These are phyloP conservation scores for Drosophila emarginata DNA, from an alignment of 2,888 invertebrate genomes.

Conservation along the genomic window DNA sequence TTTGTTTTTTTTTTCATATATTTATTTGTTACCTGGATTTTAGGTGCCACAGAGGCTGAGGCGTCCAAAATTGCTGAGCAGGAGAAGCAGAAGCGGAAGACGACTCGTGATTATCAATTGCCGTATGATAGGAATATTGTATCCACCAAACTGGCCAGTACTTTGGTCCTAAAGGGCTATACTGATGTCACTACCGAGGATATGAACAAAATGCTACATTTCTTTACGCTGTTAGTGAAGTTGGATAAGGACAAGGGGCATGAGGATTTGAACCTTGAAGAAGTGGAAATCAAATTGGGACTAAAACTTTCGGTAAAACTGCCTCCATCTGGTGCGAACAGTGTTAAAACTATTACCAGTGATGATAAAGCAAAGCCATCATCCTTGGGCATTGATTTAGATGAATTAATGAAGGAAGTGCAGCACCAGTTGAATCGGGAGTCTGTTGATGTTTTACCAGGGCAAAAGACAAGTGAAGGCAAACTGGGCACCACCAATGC, in stretches of 20 bases:
- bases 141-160: constrained; percentile 91
- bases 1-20: neutral
- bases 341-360: too few relatives aligned
- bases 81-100: constrained; percentile 1
- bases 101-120: constrained; percentile 27
- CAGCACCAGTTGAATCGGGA: constrained; percentile 66
- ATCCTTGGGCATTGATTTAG: constrained; percentile 52
- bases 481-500: neutral
- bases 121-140: constrained; percentile 90
- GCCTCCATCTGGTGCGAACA: neutral
- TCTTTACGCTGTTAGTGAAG: constrained; percentile 89
- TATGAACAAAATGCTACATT: constrained; percentile 90
- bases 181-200: constrained; percentile 91
- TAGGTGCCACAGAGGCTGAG: neutral
- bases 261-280: constrained; percentile 36
- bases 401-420: constrained; percentile 69
- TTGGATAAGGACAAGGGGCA: constrained; percentile 32
- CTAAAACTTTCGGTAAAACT: neutral
- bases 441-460: constrained; percentile 21
- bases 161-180: constrained; percentile 90
- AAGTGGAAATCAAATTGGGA: constrained; percentile 25
- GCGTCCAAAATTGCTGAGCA: neutral
- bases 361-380: too few relatives aligned
- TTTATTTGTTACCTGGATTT: neutral
- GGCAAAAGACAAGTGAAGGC: neutral